These are phyloP conservation scores for Drosophila mulleri DNA, from an alignment of 2,888 invertebrate species.

Conservation along the genomic window DNA sequence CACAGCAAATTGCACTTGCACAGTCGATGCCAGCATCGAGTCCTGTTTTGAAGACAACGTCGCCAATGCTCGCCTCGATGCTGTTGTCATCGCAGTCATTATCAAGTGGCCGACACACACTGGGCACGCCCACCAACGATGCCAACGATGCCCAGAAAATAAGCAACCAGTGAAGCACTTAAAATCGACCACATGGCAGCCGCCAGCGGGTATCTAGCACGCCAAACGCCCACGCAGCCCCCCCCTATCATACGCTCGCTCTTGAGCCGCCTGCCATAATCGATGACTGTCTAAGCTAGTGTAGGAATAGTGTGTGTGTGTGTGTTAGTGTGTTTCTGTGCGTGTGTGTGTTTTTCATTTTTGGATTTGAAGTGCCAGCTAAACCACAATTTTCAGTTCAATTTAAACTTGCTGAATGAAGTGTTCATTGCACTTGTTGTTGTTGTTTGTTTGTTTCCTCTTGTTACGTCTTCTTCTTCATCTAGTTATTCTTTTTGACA, in stretches of 20 bases:
- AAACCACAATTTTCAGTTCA: slow-evolving; percentile 74
- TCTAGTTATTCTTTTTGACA: slow-evolving; percentile 9
- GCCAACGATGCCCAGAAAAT: slow-evolving; percentile 57
- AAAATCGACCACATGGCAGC: slow-evolving; percentile 77
- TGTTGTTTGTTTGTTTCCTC: slow-evolving; percentile 2
- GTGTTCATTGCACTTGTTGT: slow-evolving; percentile 53
- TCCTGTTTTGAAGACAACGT: slow-evolving; percentile 38
- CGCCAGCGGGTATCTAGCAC: slow-evolving; percentile 43
- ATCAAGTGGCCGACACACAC: slow-evolving; percentile 71
- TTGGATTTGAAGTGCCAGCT: slow-evolving; percentile 36
- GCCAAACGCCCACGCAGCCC: background rate
- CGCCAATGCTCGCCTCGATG: slow-evolving; percentile 28
- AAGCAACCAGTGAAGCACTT: slow-evolving; percentile 76
- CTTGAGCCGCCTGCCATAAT: slow-evolving; percentile 60
- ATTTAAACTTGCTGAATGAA: slow-evolving; percentile 73
- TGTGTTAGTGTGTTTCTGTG: slow-evolving; percentile 9
- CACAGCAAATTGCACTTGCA: slow-evolving; percentile 26
- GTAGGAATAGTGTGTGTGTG: slow-evolving; percentile 14
- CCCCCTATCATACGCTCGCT: background rate
- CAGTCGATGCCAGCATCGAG: background rate
- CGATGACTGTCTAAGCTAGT: slow-evolving; percentile 55
- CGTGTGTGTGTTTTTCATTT: slow-evolving; percentile 38
- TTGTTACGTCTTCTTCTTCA: background rate
- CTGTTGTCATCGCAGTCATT: slow-evolving; percentile 74
- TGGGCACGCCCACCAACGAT: slow-evolving; percentile 47